Base-by-base conservation (phyloP, 2,113 vertebrate species). In the Aramus guarauna region DNA sequence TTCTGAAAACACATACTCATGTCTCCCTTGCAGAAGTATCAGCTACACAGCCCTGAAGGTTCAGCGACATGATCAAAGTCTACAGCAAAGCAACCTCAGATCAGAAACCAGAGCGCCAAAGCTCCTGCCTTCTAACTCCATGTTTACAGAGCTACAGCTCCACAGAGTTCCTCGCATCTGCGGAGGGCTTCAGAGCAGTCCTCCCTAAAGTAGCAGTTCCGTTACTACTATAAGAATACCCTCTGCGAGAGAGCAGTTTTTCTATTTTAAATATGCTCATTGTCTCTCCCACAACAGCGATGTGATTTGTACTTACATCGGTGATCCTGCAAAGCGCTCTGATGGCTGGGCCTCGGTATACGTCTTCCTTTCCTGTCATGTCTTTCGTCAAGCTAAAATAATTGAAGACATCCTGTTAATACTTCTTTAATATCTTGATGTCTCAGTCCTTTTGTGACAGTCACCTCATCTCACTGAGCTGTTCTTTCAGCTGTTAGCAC, bases 361-460 rank as follows among this genome's bases (percentile, higher is more conserved):
- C 98, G 24, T 99, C 99, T 75, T 99, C 99, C 96, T 99, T 99
- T 27, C 99, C 99, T 2, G 99, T 99, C 99, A 99, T 99, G 98
- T 99, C 99, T 95, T 99, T 99, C 90, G 99, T 99, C 95, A 99
- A 94, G 94, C 99, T 99, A 80, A 30, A 87, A 97, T 3, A 96
- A 96, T 22, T 24, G 75, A 76, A 92, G 68, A 58, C 21, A 73
- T 0, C 14, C 23, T 9, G 5, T 83, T 3, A 85, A 9, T 1
- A 3, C 6, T 15, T 14, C 14, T 22, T 24, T 3, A 30, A 2
- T 1, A n/a, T 1, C 45, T 24, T 6, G 0, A 11, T 0, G 1
- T 3, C 37, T 29, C 12, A 20, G 14, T 3, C 11, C 3, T 73
- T 34, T 6, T 4, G 17, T 16, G 47, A 50, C 24, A 30, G 8